These are phyloP conservation scores for Parnassius orleans DNA, from an alignment of 2,888 invertebrate species.

Conservation along the genomic window DNA sequence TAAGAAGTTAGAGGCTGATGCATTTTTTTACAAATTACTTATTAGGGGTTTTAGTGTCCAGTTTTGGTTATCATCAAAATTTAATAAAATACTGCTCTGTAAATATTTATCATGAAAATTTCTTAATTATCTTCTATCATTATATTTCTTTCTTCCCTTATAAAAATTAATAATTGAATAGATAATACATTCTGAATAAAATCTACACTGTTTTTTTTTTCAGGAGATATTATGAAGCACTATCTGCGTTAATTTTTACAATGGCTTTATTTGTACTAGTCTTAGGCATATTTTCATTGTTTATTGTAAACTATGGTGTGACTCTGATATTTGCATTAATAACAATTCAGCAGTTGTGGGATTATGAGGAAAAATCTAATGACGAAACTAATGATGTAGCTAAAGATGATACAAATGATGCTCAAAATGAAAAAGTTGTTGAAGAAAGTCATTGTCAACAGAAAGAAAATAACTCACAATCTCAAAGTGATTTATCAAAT, in stretches of 20 bases:
- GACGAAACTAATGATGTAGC: conserved; percentile 26
- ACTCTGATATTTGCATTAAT: conserved; percentile 77
- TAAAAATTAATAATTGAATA: not conserved
- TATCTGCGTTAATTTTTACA: conserved; percentile 73
- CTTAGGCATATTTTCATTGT: conserved; percentile 82
- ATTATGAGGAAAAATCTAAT: conserved; percentile 39
- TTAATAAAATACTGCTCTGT: no score
- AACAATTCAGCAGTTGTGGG: conserved; percentile 79
- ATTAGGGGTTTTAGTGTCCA: no score
- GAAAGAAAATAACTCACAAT: not conserved
- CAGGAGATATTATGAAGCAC: conserved; percentile 70
- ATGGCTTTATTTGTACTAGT: conserved; percentile 79
- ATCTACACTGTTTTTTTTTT: conserved; percentile 40
- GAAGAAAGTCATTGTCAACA: not conserved
- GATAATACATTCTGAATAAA: not conserved
- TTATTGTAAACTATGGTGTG: conserved; percentile 82
- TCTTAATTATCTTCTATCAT: no score
- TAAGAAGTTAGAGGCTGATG: no score
- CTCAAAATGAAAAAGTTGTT: not conserved
- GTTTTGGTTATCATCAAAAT: no score
- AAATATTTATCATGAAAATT: no score
- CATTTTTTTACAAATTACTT: no score
- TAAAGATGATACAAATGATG: conserved; percentile 7
- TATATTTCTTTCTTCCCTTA: no score
- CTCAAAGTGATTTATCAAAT: not conserved